Evolutionary conservation across 2,113 vertebrate species (phyloP).

Genomic region (Thamnophis sirtalis): DNA sequence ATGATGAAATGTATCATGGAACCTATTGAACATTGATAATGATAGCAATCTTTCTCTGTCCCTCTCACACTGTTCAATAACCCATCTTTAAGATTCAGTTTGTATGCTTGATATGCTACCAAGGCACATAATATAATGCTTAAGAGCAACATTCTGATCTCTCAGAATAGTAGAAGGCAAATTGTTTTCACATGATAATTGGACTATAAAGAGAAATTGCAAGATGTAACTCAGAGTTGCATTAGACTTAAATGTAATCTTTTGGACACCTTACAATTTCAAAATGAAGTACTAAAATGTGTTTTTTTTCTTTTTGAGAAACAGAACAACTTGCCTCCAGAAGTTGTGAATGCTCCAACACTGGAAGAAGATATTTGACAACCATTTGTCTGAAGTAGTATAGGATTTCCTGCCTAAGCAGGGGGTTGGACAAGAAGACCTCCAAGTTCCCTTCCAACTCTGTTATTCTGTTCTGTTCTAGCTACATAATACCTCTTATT

Average conservation of each 20-base stretch:
- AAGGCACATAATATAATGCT: background rate
- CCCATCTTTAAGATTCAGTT: constrained; percentile 2
- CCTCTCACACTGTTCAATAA: background rate
- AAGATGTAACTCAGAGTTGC: background rate
- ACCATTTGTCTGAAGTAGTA: too few species aligned
- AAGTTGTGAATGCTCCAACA: too few species aligned
- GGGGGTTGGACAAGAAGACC: too few species aligned
- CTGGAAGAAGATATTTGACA: too few species aligned
- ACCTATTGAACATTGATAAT: constrained; percentile 1
- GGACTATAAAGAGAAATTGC: background rate
- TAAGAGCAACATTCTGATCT: background rate
- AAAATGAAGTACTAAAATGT: background rate
- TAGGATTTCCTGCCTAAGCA: too few species aligned
- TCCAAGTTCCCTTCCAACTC: too few species aligned
- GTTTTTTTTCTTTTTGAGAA: background rate
- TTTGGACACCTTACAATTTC: background rate
- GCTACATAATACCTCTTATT: background rate
- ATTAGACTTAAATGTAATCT: background rate
- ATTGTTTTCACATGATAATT: constrained; percentile 13
- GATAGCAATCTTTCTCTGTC: background rate
- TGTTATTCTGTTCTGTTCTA: too few species aligned
- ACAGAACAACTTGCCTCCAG: background rate
- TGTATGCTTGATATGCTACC: background rate
- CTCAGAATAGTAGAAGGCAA: background rate
- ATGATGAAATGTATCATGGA: background rate